Base-by-base conservation (phyloP, 2,888 invertebrate genomes). In the Pinctada fucata region DNA sequence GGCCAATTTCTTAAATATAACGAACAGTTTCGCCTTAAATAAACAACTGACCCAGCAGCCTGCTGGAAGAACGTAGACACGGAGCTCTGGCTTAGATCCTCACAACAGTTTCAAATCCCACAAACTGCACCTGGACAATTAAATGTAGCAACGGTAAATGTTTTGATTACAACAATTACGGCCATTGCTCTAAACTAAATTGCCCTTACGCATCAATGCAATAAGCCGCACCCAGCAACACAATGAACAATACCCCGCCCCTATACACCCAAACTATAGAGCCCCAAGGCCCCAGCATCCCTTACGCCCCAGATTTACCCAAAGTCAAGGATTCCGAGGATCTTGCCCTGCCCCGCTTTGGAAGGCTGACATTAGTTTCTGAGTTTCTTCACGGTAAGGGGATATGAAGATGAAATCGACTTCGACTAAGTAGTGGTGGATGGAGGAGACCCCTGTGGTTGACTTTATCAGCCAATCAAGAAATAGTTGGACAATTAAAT, bases 351-450 rank as follows among this genome's bases (percentile, higher is more conserved):
- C 58, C 58, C 58, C 6, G 13, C 6, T 31, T 31, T 31, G 31
- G 31, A 31, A 58, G 13, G 58, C 58, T 6, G 8, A 10, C 58
- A 58, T 58, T 10, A 58, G 58, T 58, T 58, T 13, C 13, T 6
- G 8, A 10, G 58, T 58, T 58, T 58, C 58, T 6, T 58, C 13
- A 13, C 8, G 8, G 13, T 10, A 58, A 13, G 58, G 13, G 58
- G 58, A 6, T 10, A 58, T 58, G 13, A 58, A 58, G 58, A 72
- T 72, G 51, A 72, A 72, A 45, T 72, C 72, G 69, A 31, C 31
- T 31, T 31, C 31, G 31, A 68, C 75, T 58, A 75, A 16, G n/a
- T 75, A 75, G 50, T 75, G 75, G 58, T 75, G 66, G 3, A 75
- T 49, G 10, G 75, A 58, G 13, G 67, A 45, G 52, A 58, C 31